Evolutionary conservation across 2,888 invertebrate genomes (phyloP).

Genomic region (Amiota communis): DNA sequence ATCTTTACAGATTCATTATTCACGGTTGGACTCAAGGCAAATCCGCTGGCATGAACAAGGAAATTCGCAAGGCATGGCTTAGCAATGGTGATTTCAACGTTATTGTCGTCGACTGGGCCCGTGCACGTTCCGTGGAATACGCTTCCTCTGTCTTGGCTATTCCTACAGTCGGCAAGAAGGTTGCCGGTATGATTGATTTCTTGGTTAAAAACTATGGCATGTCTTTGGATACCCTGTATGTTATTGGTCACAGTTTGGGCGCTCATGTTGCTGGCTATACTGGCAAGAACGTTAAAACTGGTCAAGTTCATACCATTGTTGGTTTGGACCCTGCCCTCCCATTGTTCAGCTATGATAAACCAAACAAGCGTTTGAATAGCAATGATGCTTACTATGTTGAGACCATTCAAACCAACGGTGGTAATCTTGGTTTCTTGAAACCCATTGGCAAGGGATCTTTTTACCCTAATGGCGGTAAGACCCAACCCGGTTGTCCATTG

Average conservation of each 20-base stretch:
- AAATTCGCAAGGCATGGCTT: slow-evolving; percentile 74
- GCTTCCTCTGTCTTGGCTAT: slow-evolving; percentile 74
- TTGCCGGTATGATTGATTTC: slow-evolving; percentile 64
- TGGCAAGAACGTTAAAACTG: slow-evolving; percentile 76
- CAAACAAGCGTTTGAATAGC: slow-evolving; percentile 54
- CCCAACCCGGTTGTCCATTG: slow-evolving; percentile 75
- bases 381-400: slow-evolving; percentile 70
- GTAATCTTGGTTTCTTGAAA: slow-evolving; percentile 61
- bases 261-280: slow-evolving; percentile 78
- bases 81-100: slow-evolving; percentile 76
- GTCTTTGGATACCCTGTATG: slow-evolving; percentile 74
- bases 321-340: slow-evolving; percentile 72
- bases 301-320: slow-evolving; percentile 77
- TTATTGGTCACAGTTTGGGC: slow-evolving; percentile 77
- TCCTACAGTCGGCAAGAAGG: slow-evolving; percentile 58
- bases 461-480: slow-evolving; percentile 76
- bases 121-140: slow-evolving; percentile 76
- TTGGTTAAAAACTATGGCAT: slow-evolving; percentile 74
- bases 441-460: slow-evolving; percentile 74
- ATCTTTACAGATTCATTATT: slow-evolving; percentile 67
- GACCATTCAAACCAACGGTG: slow-evolving; percentile 68
- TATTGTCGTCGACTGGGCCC: slow-evolving; percentile 78
- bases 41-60: slow-evolving; percentile 54
- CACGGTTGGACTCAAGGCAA: slow-evolving; percentile 77
- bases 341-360: slow-evolving; percentile 56